A percentile compares a stretch with the other conserved stretches of the same genome.
Conservation (phyloP, 2,113 vertebrate species). For the Micronisus gabar region DNA sequence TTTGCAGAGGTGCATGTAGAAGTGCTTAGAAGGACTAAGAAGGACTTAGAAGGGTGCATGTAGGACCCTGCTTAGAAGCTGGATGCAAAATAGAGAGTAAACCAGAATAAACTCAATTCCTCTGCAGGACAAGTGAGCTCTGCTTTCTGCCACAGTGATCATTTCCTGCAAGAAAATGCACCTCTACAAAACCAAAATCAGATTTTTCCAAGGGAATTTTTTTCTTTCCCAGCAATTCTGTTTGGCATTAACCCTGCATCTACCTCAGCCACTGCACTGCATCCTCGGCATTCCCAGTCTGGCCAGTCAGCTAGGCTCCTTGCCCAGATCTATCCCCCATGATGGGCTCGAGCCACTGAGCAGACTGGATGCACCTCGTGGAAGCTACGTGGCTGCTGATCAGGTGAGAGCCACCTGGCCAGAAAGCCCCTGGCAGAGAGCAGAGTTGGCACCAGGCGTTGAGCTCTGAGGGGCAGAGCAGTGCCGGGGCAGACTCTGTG, state of each 20-base stretch:
- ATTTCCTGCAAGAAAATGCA: background rate
- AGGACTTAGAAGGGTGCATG: too few species aligned
- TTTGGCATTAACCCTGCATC: background rate
- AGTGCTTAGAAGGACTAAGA: too few species aligned
- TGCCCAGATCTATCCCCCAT: background rate
- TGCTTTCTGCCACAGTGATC: background rate
- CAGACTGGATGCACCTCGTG: fast-evolving
- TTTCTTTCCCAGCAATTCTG: background rate
- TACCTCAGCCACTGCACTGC: background rate
- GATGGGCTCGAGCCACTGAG: background rate
- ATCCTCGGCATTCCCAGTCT: background rate
- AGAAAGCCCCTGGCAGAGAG: fast-evolving
- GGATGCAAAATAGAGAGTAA: background rate
- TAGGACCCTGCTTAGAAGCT: background rate
- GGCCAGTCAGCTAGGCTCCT: background rate
- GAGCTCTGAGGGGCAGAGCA: background rate
- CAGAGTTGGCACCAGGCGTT: fast-evolving
- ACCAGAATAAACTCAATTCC: background rate
- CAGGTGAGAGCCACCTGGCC: background rate
- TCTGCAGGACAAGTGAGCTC: background rate
- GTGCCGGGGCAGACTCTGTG: fast-evolving
- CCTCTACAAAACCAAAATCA: background rate
- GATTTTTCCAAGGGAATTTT: background rate
- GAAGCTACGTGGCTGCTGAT: background rate
- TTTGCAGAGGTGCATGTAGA: too few species aligned